phyloP scores from a whole-genome alignment of 2,888 invertebrate genomes.

The Geotrupes spiniger region DNA sequence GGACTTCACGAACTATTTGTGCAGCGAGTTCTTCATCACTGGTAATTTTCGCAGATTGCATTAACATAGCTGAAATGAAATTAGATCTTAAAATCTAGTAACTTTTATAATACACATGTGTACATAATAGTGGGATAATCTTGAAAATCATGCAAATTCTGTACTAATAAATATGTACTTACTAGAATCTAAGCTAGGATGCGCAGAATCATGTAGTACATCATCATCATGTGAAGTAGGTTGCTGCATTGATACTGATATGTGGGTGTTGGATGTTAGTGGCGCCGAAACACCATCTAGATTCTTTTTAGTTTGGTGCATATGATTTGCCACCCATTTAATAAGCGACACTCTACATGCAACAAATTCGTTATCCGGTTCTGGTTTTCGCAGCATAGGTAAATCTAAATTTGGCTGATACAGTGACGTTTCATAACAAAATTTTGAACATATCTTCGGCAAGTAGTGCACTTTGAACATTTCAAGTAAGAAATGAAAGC shows the following conservation, averaged over 20 bases:
- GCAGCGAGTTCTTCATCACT: conserved; percentile 50
- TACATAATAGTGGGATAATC: not conserved
- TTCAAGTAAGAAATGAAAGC: conserved; percentile 88
- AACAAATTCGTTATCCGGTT: conserved; percentile 65
- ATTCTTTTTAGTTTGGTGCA: conserved; percentile 70
- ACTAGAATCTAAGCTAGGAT: conserved; percentile 64
- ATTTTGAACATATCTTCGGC: conserved; percentile 86
- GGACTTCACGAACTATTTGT: conserved; percentile 79
- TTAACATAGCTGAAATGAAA: conserved; percentile 44
- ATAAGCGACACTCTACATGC: conserved; percentile 81
- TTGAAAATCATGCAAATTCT: not conserved
- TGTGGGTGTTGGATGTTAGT: conserved; percentile 42
- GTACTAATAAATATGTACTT: conserved; percentile 25
- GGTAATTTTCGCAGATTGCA: conserved; percentile 44
- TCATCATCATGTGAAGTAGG: conserved; percentile 52
- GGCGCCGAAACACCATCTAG: conserved; percentile 48
- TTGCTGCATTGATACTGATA: conserved; percentile 45
- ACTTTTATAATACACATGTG: not conserved
- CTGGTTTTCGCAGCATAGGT: conserved; percentile 70
- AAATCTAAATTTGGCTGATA: conserved; percentile 81
- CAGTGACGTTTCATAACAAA: conserved; percentile 73
- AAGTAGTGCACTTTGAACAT: conserved; percentile 89
- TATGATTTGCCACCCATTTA: conserved; percentile 85
- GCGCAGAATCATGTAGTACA: conserved; percentile 55
- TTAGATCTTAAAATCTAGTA: not conserved